Evolutionary conservation across 2,113 vertebrate genomes (phyloP), one percentile per base, ranked within the genome.

Genomic region (Bujurquina vittata): DNA sequence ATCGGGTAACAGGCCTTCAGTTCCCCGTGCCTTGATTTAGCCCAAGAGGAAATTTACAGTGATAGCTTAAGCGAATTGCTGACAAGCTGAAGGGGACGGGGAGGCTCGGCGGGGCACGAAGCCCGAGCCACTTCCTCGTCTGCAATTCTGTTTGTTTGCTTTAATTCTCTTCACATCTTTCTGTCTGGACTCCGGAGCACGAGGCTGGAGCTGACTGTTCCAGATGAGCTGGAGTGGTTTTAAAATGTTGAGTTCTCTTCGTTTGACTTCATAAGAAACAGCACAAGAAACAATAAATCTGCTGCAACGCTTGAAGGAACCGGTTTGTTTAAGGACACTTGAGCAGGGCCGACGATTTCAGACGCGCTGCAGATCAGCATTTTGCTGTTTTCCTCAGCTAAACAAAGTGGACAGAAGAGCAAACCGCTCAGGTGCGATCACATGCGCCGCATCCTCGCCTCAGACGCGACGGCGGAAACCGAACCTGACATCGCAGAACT

Each of bases 401-500:
- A 82, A 75, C 6, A 2, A 55, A 10, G 37, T 1, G 18, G 40
- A 77, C 52, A n/a, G 77, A 57, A 60, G 23, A 80, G 75, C 55
- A 15, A 62, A 78, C 72, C 3, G 46, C 20, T 89, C 91, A 89
- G 90, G 88, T 92, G 86, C 5, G 87, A 86, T 85, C 62, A n/a
- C 84, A 31, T 75, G 67, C 23, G 79, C 84, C 17, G 76, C 65
- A 61, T 87, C 82, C 58, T 33, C 12, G 52, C 43, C 2, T 73
- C 81, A 57, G 81, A 87, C 2, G 61, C 73, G n/a, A 58, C 7
- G 49, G 86, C 65, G 26, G 88, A 86, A 92, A 94, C 75, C 55
- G 54, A 88, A 94, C 84, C 93, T 89, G 95, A 94, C 94, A 89
- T 81, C 49, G 93, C 95, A 95, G 93, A 95, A 95, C 94, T 84